Evolutionary conservation across 37 sponge, comb jelly and placozoan genomes (phyloP).

Genomic region (Hexactinellida sp.): DNA sequence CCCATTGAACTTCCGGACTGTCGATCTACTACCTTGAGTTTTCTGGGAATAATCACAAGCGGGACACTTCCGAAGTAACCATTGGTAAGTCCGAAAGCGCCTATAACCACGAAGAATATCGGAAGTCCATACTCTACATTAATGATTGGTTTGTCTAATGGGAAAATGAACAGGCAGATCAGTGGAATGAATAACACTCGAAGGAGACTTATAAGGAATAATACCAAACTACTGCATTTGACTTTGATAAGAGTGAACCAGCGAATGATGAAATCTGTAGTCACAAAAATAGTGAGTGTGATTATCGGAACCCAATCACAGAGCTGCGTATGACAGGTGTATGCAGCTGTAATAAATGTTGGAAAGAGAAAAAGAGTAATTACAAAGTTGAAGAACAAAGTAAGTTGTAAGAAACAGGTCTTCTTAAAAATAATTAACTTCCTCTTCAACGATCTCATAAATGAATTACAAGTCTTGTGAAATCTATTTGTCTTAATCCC

Average conservation of each 20-base stretch:
- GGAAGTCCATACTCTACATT: background rate
- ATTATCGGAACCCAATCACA: constrained; percentile 11
- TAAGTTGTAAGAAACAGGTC: background rate
- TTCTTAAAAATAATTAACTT: background rate
- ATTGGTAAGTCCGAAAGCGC: background rate
- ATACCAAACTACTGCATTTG: background rate
- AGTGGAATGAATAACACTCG: background rate
- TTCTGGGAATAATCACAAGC: background rate
- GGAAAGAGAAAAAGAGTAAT: background rate
- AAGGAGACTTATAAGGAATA: background rate
- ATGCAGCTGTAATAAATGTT: background rate
- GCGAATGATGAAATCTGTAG: background rate
- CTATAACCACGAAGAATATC: background rate
- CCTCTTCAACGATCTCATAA: background rate
- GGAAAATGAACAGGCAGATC: background rate
- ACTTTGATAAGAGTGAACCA: background rate
- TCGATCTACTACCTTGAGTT: background rate
- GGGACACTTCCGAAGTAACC: background rate
- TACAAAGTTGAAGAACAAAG: background rate
- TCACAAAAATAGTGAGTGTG: background rate
- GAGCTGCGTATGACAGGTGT: background rate
- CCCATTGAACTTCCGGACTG: background rate
- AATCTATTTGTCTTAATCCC: background rate
- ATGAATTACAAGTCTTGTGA: background rate
- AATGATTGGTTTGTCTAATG: background rate